Evolutionary conservation across 2,888 invertebrate species (phyloP), one percentile per base, ranked within the genome.

Genomic region (Strigamia maritima): DNA sequence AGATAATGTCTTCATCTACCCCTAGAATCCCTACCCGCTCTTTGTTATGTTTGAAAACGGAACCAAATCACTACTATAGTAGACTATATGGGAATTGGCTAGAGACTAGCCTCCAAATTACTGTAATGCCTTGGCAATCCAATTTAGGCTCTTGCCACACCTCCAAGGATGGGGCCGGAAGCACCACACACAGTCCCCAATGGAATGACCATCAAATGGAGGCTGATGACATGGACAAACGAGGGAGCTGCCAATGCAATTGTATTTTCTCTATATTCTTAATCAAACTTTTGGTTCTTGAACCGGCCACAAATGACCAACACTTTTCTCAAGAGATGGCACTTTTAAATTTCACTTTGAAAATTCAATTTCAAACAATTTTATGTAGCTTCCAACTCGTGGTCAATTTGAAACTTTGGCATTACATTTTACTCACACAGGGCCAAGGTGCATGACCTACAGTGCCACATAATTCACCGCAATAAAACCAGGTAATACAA

Each of bases 141-240:
- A 70, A 70, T 70, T 70, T 70, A 70, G 70, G 10, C 70, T 70
- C 28, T 28, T n/a, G 70, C 70, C 70, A 70, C 70, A 70, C 70
- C 70, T 70, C 70, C 70, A 26, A 70, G 70, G 70, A 70, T 70
- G 70, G 28, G 70, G 70, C 70, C 70, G 70, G 70, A 70, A 70
- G 70, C 70, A 70, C 70, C 54, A 26, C 14, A 28, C 70, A 14
- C 70, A 70, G 70, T 70, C 70, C 70, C 70, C 70, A 70, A 70
- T 70, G 70, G 70, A 70, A 70, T 26, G 70, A 70, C 70, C 70
- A 70, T 70, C 70, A 70, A 70, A 70, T 70, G 28, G 70, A 70
- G 70, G 70, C 70, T 70, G 70, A 70, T 70, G 70, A 70, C 70
- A 70, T 70, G 70, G 70, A 70, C 70, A 70, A 70, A 70, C 70